These are phyloP conservation scores for Amazona vittata DNA, from an alignment of 2,113 vertebrate species.

Conservation along the genomic window DNA sequence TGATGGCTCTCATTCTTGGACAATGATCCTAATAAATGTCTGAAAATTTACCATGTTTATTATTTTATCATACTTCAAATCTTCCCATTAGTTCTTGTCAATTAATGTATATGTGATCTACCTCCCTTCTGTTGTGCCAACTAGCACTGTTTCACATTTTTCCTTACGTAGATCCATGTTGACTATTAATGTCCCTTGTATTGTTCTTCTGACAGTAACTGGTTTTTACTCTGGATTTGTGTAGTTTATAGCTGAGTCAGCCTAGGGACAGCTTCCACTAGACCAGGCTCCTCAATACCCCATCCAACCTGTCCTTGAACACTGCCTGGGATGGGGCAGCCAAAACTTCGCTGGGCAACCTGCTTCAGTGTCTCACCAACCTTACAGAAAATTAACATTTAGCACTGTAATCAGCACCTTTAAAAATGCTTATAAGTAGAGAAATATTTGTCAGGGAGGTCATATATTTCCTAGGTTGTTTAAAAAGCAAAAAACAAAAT, in stretches of 20 bases:
- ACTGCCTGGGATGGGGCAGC: background rate
- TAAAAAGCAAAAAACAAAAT: conserved; percentile 30
- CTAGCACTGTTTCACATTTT: background rate
- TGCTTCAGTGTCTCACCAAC: background rate
- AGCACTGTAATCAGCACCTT: background rate
- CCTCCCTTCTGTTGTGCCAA: background rate
- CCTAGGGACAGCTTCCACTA: background rate
- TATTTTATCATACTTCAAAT: background rate
- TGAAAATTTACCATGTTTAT: background rate
- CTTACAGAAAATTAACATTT: background rate
- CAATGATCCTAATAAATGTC: background rate
- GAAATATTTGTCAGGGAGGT: background rate
- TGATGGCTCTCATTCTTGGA: background rate
- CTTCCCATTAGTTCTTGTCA: background rate
- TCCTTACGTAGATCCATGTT: background rate
- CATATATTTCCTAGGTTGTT: background rate
- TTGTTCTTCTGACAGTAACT: background rate
- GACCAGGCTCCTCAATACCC: background rate
- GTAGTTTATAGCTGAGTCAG: background rate
- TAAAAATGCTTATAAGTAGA: conserved; percentile 2
- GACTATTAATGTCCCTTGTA: background rate
- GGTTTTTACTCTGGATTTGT: background rate
- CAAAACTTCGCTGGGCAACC: background rate
- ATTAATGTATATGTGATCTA: background rate
- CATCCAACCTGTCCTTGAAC: background rate